Base-by-base conservation (phyloP, 2,888 invertebrate genomes). In the Rhogogaster chlorosoma region DNA sequence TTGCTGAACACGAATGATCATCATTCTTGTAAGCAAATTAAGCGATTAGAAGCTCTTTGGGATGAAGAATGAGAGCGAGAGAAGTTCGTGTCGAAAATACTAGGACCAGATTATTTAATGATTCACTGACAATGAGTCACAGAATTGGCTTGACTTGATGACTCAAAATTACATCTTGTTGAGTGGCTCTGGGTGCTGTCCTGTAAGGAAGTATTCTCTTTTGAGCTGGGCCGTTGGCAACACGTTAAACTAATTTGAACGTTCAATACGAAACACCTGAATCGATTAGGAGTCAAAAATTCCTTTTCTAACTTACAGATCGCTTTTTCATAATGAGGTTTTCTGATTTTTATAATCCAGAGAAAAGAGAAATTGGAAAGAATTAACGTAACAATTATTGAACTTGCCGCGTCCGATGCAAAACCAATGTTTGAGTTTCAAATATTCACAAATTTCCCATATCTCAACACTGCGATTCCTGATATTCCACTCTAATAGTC, bases 141-240 rank as follows among this genome's bases (percentile, higher is more conserved):
- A 80, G 38, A 61, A 80, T 26, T n/a, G 61, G 22, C 61, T 61
- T 61, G 61, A 61, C 38, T 61, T 61, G 38, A 80, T 80, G 78
- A 61, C 36, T 61, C 61, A 38, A 80, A 77, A 61, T 80, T 61
- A 80, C 78, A 61, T 80, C 61, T 61, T 61, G 78, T 80, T 80
- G 12, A 80, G 26, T 75, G 45, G 70, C 32, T 70, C 36, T 70
- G n/a, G 36, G 36, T n/a, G 10, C 42, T 71, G 9, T 42, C 71
- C 42, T 71, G 12, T n/a, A 42, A 42, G 26, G n/a, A 42, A 22
- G 22, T 38, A 61, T 26, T 22, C 22, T 61, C 26, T 1, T n/a
- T 61, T 9, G 22, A 61, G 10, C n/a, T 61, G 26, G 6, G n/a
- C 5, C n/a, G n/a, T 49, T 49, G n/a, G 70, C 38, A 32, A 36